Conservation (phyloP, 2,888 invertebrate species). For the Andrena fulva region DNA sequence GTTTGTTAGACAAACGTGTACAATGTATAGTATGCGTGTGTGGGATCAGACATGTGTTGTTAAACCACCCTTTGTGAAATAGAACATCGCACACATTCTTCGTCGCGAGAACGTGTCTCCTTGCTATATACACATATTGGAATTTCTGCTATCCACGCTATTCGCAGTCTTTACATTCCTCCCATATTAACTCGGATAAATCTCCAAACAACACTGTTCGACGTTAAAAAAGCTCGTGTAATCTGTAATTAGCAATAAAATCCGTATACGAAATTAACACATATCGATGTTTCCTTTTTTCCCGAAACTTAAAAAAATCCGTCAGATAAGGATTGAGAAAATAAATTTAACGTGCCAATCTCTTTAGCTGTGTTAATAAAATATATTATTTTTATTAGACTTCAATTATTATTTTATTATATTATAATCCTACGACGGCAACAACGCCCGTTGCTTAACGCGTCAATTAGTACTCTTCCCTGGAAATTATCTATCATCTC, state of each 20-base stretch:
- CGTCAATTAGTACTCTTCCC: not conserved
- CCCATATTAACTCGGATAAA: not conserved
- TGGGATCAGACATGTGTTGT: not conserved
- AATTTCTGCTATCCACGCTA: slow-evolving; percentile 16
- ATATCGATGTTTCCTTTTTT: too few relatives aligned
- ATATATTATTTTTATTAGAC: not conserved
- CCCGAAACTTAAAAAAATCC: not conserved
- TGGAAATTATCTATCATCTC: not conserved
- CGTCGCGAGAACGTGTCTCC: not conserved
- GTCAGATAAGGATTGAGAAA: not conserved
- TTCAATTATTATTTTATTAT: not conserved
- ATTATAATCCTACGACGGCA: not conserved
- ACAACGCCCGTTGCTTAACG: not conserved
- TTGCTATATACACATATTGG: not conserved
- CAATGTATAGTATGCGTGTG: not conserved
- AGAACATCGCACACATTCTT: not conserved
- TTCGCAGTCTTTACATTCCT: slow-evolving; percentile 9
- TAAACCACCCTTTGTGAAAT: not conserved
- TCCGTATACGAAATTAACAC: not conserved
- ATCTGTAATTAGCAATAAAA: not conserved
- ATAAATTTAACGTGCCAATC: not conserved
- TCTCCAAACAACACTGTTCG: not conserved
- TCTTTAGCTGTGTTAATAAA: not conserved
- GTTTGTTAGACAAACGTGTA: not conserved
- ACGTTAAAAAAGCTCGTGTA: not conserved